Base-by-base conservation (phyloP, 2,888 invertebrate species). In the Limnephilus auricula region DNA sequence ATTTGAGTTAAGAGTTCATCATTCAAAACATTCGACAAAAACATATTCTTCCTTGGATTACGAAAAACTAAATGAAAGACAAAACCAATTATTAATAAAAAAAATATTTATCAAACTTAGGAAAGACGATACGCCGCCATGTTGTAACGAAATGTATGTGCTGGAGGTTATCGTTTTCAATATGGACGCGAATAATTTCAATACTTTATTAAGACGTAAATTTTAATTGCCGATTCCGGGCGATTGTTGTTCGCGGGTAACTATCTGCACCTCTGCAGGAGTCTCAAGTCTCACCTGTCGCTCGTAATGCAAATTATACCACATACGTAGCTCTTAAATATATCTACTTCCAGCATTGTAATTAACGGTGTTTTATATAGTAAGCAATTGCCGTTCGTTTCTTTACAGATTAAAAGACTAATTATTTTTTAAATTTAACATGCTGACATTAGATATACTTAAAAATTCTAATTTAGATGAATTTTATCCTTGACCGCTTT, bases 151-250 rank as follows among this genome's bases (percentile, higher is more conserved):
- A 65, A 65, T 65, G n/a, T 34, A 18, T 82, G 13, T 18, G 34
- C 37, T 82, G 34, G 34, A 82, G n/a, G 82, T 37, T 32, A 82
- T 40, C 37, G n/a, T 85, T 40, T 40, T 85, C 45, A 86, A 86
- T 65, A 40, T 30, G 18, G 65, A 65, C 30, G 65, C 50, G 31
- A 86, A 65, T 86, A 86, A 86, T 92, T 91, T 78, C 40, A 45
- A 90, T 90, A 90, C 86, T 91, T 92, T 92, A 92, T 92, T 90
- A 91, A 92, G 92, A 37, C 80, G 78, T 92, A 91, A 89, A 91
- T 50, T 89, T 92, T 89, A 92, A 92, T 90, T 84, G 80, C 92
- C 90, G 80, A 37, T 50, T 31, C 40, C 82, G 25, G 25, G 40
- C 37, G 80, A 82, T 45, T 83, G 82, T 89, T 89, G 79, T 40